Base-by-base conservation (phyloP, 2,113 vertebrate species). In the Platichthys stellatus region DNA sequence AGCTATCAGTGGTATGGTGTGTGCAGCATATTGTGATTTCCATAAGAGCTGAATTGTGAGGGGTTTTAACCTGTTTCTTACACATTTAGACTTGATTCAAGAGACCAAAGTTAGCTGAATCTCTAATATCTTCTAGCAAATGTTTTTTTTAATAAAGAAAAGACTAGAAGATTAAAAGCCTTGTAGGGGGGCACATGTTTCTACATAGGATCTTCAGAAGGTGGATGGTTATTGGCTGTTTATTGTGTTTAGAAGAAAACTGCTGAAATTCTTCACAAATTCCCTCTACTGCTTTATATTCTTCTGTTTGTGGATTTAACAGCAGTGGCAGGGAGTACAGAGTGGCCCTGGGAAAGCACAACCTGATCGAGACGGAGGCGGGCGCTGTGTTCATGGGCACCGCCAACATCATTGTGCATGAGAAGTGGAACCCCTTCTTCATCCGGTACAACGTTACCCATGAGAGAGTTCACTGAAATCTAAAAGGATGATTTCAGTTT, bases 321-420 rank as follows among this genome's bases (percentile, higher is more conserved):
- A 94, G 93, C 85, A 85, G 1, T 0, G 20, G 69, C 77, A 90
- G 0, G 38, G 72, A 91, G 26, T 97, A 97, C 74, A 92, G 92
- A 20, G 96, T 96, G 40, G 61, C 74, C 20, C 61, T 98, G 56
- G 96, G 97, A 13, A 95, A 95, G 45, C 94, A 96, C 63, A 94
- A 90, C 90, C 94, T 98, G 26, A 10, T 72, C 4, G 69, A 51
- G 23, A 3, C 1, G 0, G 97, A 98, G 63, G 0, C 66, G 0
- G 92, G 91, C 10, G 93, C 92, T 0, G 1, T 90, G 65, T 78
- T 91, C 2, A 2, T 92, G 38, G 0, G 28, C 1, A 89, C 96
- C 15, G 61, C 90, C 23, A 93, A 91, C 83, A 91, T 93, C 12
- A 40, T 96, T 28, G 94, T 96, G 51, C 90, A 96, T 0, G 66